Base-by-base conservation (phyloP, 2,113 vertebrate species). In the Myotis brandtii region DNA sequence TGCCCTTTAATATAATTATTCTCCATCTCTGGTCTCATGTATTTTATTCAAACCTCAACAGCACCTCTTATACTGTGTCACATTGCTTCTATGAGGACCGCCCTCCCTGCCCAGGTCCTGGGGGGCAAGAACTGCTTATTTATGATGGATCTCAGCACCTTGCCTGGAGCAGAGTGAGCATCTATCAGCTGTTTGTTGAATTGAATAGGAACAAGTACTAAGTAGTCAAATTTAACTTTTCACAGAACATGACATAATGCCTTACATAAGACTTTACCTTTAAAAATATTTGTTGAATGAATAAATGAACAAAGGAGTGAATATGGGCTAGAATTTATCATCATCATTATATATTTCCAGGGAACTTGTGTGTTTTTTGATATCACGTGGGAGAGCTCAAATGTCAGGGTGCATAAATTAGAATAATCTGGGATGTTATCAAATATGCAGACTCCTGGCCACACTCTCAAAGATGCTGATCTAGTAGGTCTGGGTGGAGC, bases 401-500 rank as follows among this genome's bases (percentile, higher is more conserved):
- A 76, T 76, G 43, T 95, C 81, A 90, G 40, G 50, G 9, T 83
- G 70, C 37, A 91, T 95, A 92, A 95, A 93, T 54, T 76, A 77
- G 56, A 86, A 43, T 59, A 48, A 69, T 62, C 27, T 86, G 69
- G 67, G 43, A 64, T 77, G 30, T 95, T 30, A 86, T 50, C 67
- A 83, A 86, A 48, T 40, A 54, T 48, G 56, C 48, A 89, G 40
- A 89, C 17, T 76, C 69, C 62, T 70, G 59, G 93, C 52, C 70
- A 87, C 30, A 56, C 52, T 77, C 76, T 69, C 82, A 93, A 82
- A 46, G 52, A 89, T 76, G 50, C 50, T 91, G 59, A 76, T 88
- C 79, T 64, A 43, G 37, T 72, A 79, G 69, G 16, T 85, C 62
- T 80, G 54, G 37, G 64, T 88, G 25, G 46, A 40, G 72, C 64